A percentile compares a stretch with the other conserved stretches of the same genome.
These are phyloP conservation scores for Cecidostiba fungosa DNA, from an alignment of 2,888 invertebrate genomes.

Conservation along the genomic window DNA sequence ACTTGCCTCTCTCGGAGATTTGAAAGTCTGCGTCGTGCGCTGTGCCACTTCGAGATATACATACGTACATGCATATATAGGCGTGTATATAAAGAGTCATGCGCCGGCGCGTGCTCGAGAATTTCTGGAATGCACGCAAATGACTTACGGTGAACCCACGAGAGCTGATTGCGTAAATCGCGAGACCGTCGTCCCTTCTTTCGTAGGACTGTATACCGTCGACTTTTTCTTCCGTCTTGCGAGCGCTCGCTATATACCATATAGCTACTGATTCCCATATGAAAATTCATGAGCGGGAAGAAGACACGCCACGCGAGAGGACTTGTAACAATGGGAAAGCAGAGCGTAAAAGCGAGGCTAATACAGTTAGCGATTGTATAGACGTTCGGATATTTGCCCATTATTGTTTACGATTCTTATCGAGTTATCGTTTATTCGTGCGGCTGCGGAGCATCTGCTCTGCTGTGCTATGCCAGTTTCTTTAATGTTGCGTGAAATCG, in stretches of 20 bases:
- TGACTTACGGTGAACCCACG: conserved; percentile 51
- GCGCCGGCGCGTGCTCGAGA: conserved; percentile 48
- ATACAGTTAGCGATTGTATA: conserved; percentile 43
- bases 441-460: not conserved
- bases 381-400: not conserved
- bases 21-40: conserved; percentile 22
- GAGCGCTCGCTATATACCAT: no score
- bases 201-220: not conserved
- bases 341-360: conserved; percentile 10
- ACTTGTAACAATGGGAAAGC: conserved; percentile 20
- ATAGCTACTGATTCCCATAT: conserved; percentile 48
- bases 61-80: not conserved
- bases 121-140: conserved; percentile 63
- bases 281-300: conserved; percentile 46
- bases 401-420: conserved; percentile 50
- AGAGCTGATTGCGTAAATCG: conserved; percentile 61
- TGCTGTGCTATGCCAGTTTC: not conserved
- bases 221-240: conserved; percentile 20
- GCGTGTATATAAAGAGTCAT: not conserved
- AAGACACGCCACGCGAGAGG: not conserved
- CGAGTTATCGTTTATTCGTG: not conserved
- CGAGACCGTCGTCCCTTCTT: conserved; percentile 6
- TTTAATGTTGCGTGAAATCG: conserved; percentile 1
- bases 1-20: conserved; percentile 35
- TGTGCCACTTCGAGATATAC: conserved; percentile 13